Percentiles rank a stretch among this genome's conserved stretches.
These are phyloP conservation scores for Drosophila jambulina DNA, from an alignment of 1,140 invertebrate species.

Conservation along the genomic window DNA sequence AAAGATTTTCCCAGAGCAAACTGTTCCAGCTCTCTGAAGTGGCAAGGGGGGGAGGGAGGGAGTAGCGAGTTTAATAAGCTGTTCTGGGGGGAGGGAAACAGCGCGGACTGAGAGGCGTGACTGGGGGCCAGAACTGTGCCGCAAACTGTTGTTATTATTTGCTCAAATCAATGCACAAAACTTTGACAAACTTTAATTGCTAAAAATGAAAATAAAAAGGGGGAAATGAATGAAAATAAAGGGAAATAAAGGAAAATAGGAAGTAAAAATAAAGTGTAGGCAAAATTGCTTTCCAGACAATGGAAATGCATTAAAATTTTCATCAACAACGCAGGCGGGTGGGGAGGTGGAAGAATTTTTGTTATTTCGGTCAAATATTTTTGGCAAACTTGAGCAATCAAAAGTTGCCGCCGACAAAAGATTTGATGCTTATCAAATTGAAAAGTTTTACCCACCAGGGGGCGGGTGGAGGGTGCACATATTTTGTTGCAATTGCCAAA, in stretches of 20 bases:
- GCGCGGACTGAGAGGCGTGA: slow-evolving; percentile 24
- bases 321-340: slow-evolving; percentile 14
- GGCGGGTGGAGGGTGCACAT: not conserved
- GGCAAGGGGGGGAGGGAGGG: not conserved
- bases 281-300: slow-evolving; percentile 53
- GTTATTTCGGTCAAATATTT: slow-evolving; percentile 69
- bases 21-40: slow-evolving; percentile 4
- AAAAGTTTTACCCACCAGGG: slow-evolving; percentile 58
- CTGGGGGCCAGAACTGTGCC: slow-evolving; percentile 56
- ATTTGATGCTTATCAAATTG: slow-evolving; percentile 80
- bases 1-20: slow-evolving; percentile 55
- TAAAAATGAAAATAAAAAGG: slow-evolving; percentile 14
- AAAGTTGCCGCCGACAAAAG: slow-evolving; percentile 67
- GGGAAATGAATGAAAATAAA: slow-evolving; percentile 1
- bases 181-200: slow-evolving; percentile 78
- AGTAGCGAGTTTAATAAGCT: slow-evolving; percentile 53
- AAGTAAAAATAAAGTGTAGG: slow-evolving; percentile 19
- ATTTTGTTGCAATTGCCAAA: slow-evolving; percentile 51
- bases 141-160: slow-evolving; percentile 68
- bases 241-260: not conserved
- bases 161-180: slow-evolving; percentile 76
- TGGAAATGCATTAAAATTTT: slow-evolving; percentile 77
- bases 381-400: slow-evolving; percentile 77
- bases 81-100: not conserved
- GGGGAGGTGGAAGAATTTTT: slow-evolving; percentile 22